phyloP scores from a whole-genome alignment of 2,888 invertebrate genomes.

The Apocheima hispidaria region DNA sequence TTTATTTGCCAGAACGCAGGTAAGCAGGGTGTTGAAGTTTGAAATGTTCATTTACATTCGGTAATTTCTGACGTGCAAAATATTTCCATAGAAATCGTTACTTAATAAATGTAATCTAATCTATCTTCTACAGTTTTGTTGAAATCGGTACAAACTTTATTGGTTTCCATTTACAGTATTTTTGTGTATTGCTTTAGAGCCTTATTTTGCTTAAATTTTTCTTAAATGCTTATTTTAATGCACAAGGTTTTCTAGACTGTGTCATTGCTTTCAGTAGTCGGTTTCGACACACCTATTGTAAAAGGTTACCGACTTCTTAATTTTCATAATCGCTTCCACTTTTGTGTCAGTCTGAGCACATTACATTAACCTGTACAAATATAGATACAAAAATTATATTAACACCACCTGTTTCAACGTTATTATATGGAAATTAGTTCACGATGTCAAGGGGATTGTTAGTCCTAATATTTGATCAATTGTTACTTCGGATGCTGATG shows the following conservation, averaged over 20 bases:
- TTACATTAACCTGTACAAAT: conserved; percentile 28
- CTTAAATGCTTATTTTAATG: conserved; percentile 2
- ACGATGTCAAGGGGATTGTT: conserved; percentile 44
- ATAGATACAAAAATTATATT: conserved; percentile 28
- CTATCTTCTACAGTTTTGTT: neutral
- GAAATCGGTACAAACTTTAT: neutral
- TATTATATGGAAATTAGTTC: conserved; percentile 37
- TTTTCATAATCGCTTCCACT: conserved; percentile 34
- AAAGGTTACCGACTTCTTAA: conserved; percentile 33
- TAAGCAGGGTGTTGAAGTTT: no score
- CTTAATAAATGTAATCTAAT: no score
- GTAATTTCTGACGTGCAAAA: no score
- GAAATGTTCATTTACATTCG: no score
- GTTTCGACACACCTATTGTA: conserved; percentile 28
- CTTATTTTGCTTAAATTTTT: neutral
- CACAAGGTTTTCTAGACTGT: conserved; percentile 14
- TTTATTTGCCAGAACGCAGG: no score
- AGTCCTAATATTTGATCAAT: conserved; percentile 25
- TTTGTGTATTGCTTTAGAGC: neutral
- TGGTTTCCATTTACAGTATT: neutral
- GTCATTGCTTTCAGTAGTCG: conserved; percentile 16
- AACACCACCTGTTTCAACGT: conserved; percentile 21
- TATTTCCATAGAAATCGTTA: neutral
- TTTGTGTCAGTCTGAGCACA: conserved; percentile 18
- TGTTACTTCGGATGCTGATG: conserved; percentile 19